Conservation (phyloP, 2,797 vertebrate genomes). For the Ispidina picta region DNA sequence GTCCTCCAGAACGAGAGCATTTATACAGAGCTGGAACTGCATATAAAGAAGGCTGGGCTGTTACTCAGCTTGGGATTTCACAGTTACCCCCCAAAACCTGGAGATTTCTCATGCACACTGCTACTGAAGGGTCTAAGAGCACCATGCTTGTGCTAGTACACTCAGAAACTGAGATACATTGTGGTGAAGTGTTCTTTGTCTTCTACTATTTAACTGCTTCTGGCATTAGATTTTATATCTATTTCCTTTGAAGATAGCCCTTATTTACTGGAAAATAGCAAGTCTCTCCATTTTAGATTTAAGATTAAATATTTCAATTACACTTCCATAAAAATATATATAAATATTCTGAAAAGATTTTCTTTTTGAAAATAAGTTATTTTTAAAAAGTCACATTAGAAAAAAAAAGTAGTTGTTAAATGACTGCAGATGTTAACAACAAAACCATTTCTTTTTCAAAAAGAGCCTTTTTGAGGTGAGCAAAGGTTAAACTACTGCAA, state of each 20-base stretch:
- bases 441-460: background rate
- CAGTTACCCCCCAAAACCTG: background rate
- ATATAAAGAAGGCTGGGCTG: accelerated
- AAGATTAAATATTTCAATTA: slow-evolving; percentile 25
- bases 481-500: too few relatives aligned
- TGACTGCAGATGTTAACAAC: background rate
- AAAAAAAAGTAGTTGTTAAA: slow-evolving; percentile 39
- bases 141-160: background rate
- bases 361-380: slow-evolving; percentile 37
- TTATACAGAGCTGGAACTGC: background rate
- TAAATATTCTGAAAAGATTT: slow-evolving; percentile 51
- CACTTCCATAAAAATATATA: slow-evolving; percentile 61
- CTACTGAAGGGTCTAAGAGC: background rate
- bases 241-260: background rate
- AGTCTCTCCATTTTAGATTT: background rate
- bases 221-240: background rate
- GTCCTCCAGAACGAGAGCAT: background rate
- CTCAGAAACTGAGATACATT: accelerated
- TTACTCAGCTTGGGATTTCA: accelerated
- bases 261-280: background rate
- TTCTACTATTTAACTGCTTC: background rate
- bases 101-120: accelerated
- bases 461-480: background rate
- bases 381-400: slow-evolving; percentile 39
- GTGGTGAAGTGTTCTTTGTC: background rate